Conservation (phyloP, 2,113 vertebrate genomes). For the Myiagra hebetior region DNA sequence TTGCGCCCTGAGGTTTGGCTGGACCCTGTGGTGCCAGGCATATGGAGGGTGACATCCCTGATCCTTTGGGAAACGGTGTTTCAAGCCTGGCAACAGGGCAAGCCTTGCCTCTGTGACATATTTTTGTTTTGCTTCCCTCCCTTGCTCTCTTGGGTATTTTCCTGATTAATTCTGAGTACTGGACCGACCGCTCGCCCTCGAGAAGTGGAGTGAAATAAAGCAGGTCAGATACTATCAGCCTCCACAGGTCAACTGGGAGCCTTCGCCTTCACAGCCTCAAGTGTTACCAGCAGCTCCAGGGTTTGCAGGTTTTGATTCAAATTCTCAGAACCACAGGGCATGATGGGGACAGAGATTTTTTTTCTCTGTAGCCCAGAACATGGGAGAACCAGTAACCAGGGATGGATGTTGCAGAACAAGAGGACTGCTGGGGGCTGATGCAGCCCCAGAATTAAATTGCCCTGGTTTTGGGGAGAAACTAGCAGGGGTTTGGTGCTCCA, state of each 20-base stretch:
- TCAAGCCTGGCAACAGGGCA: not conserved
- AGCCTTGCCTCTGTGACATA: not conserved
- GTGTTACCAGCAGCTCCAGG: not conserved
- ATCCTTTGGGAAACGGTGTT: fast-evolving
- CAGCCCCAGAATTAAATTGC: not conserved
- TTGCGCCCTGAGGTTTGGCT: too few relatives aligned
- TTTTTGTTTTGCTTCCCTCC: not conserved
- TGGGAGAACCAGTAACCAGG: not conserved
- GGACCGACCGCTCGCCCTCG: fast-evolving
- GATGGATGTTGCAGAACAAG: not conserved
- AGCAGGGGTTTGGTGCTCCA: not conserved
- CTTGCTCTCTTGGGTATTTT: not conserved
- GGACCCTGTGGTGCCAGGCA: not conserved
- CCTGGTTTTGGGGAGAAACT: not conserved
- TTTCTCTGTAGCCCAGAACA: not conserved
- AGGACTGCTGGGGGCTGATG: not conserved
- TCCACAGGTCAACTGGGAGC: not conserved
- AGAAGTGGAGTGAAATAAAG: not conserved
- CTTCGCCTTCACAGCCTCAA: not conserved
- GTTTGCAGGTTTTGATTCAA: not conserved
- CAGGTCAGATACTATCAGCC: slow-evolving; percentile 52
- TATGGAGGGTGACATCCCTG: fast-evolving
- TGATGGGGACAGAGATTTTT: not conserved
- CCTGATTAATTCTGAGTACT: slow-evolving; percentile 23
- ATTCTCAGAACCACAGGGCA: not conserved